phyloP scores from a whole-genome alignment of 1,140 invertebrate genomes.

The Pinna nobilis region DNA sequence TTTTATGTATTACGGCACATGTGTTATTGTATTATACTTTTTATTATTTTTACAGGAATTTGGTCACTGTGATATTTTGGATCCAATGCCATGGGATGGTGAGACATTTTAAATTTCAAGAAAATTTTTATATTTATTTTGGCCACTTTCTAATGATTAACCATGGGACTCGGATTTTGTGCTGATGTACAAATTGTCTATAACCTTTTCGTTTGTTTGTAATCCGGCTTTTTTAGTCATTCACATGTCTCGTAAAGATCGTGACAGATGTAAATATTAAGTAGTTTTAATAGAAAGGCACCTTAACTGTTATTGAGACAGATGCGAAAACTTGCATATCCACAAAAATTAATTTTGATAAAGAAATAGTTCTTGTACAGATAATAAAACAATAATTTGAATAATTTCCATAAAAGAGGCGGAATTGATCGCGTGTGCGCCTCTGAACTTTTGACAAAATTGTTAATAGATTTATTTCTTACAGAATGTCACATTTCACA shows the following conservation, averaged over 20 bases:
- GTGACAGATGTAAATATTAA: neutral
- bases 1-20: neutral
- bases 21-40: neutral
- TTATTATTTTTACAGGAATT: slow-evolving; percentile 38
- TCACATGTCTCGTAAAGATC: neutral
- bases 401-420: neutral
- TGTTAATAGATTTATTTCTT: slow-evolving; percentile 5
- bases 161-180: neutral
- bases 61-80: slow-evolving; percentile 55
- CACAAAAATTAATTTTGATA: neutral
- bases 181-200: too few relatives aligned
- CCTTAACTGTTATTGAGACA: neutral
- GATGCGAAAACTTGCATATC: neutral
- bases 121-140: neutral
- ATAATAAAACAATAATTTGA: neutral
- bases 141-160: neutral
- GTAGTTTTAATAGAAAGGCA: neutral
- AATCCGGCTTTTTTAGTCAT: neutral
- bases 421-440: too few relatives aligned
- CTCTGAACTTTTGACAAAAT: too few relatives aligned
- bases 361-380: neutral
- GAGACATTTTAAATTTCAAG: neutral
- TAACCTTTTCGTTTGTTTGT: neutral
- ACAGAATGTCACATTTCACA: slow-evolving; percentile 42
- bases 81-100: slow-evolving; percentile 43